These are phyloP conservation scores for Rhipidura dahli DNA, from an alignment of 2,113 vertebrate genomes.

Conservation along the genomic window DNA sequence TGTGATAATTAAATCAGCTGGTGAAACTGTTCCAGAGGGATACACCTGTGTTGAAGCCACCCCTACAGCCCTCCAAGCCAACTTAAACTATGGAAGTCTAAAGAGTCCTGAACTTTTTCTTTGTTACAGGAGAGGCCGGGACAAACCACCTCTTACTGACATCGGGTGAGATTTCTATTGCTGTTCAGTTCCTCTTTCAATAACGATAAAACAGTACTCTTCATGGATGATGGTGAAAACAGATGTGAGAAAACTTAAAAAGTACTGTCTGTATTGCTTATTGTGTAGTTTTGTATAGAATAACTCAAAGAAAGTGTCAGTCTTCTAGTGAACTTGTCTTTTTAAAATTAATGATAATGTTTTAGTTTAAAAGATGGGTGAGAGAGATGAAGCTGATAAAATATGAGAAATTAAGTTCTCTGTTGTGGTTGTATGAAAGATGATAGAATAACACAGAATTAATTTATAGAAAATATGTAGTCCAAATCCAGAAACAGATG, in stretches of 20 bases:
- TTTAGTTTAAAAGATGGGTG: background rate
- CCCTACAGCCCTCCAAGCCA: constrained; percentile 89
- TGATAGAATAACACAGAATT: background rate
- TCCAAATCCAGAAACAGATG: background rate
- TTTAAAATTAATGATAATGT: background rate
- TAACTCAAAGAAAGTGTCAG: background rate
- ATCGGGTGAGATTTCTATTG: constrained; percentile 81
- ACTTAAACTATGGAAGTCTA: constrained; percentile 95
- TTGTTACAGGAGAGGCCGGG: constrained; percentile 90
- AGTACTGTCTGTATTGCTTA: background rate
- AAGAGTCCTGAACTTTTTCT: constrained; percentile 97
- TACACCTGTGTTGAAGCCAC: constrained; percentile 94
- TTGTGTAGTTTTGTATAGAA: background rate
- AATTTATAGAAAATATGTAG: background rate
- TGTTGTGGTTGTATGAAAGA: background rate
- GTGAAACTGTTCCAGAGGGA: constrained; percentile 92
- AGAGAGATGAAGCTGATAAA: background rate
- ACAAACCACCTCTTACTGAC: constrained; percentile 90
- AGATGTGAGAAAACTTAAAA: background rate
- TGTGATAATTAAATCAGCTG: constrained; percentile 92
- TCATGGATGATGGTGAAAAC: background rate
- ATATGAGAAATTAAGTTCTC: background rate
- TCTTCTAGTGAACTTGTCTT: background rate
- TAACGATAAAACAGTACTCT: background rate
- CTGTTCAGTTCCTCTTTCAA: background rate